phyloP scores from a whole-genome alignment of 2,113 vertebrate genomes.

The Arizona elegans region DNA sequence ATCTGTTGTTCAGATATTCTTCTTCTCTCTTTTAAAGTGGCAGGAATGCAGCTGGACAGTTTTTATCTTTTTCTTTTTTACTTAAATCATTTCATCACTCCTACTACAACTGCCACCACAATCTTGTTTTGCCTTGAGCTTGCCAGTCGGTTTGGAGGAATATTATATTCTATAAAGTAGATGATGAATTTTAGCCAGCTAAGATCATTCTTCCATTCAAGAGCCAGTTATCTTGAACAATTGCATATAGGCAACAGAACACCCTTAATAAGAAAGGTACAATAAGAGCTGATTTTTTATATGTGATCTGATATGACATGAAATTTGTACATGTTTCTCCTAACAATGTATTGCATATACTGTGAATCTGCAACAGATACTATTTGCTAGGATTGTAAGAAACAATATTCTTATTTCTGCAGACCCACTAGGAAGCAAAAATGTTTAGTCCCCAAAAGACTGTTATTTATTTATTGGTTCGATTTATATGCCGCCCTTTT shows the following conservation, averaged over 20 bases:
- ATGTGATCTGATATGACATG: not conserved
- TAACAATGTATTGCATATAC: not conserved
- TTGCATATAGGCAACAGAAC: not conserved
- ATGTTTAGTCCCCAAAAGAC: too few relatives aligned
- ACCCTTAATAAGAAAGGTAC: not conserved
- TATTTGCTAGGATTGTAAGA: not conserved
- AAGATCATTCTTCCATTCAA: not conserved
- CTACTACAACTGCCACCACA: not conserved
- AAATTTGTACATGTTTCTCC: not conserved
- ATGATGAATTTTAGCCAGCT: constrained; percentile 15
- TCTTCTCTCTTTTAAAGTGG: not conserved
- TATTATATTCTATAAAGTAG: not conserved
- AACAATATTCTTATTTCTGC: not conserved
- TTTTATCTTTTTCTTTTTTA: not conserved
- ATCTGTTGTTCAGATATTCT: not conserved
- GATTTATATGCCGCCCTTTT: too few relatives aligned
- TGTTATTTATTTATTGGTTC: not conserved
- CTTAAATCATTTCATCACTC: not conserved
- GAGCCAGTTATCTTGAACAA: not conserved
- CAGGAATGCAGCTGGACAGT: not conserved
- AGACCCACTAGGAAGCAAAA: not conserved
- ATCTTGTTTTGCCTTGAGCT: not conserved
- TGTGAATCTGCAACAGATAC: not conserved
- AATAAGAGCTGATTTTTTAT: not conserved
- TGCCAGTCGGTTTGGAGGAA: not conserved